Evolutionary conservation across 2,797 vertebrate genomes (phyloP).

Genomic region (Tachyglossus aculeatus): DNA sequence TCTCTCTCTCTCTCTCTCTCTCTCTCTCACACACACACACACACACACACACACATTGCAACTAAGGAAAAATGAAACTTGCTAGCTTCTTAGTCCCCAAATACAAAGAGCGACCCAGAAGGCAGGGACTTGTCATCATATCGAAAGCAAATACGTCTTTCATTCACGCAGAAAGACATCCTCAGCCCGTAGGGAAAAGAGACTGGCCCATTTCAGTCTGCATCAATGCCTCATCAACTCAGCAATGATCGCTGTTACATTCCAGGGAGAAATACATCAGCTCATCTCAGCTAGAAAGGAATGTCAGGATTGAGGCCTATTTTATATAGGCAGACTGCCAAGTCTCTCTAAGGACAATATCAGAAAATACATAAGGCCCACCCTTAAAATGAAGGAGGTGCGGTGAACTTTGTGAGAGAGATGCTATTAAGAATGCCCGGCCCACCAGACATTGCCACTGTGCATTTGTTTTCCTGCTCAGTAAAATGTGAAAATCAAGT

Average conservation of each 20-base stretch:
- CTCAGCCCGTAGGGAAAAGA: neutral
- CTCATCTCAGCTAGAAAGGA: neutral
- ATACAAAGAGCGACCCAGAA: too few relatives aligned
- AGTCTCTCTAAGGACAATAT: neutral
- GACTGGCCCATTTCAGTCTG: neutral
- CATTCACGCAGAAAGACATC: neutral
- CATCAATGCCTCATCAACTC: neutral
- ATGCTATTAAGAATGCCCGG: neutral
- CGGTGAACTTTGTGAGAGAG: neutral
- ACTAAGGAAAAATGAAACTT: too few relatives aligned
- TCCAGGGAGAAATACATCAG: neutral
- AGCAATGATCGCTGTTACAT: neutral
- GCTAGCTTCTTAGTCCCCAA: too few relatives aligned
- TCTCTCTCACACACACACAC: too few relatives aligned
- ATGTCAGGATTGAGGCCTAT: slow-evolving; percentile 1
- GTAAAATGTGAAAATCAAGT: neutral
- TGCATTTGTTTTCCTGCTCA: neutral
- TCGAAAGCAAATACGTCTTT: too few relatives aligned
- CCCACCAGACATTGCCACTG: neutral
- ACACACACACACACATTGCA: too few relatives aligned
- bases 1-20: too few relatives aligned
- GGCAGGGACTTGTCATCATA: too few relatives aligned
- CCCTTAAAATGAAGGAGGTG: neutral
- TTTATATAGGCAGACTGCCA: neutral
- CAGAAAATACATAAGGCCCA: neutral